Base-by-base conservation (phyloP, 2,797 vertebrate genomes). In the Lacerta agilis region DNA sequence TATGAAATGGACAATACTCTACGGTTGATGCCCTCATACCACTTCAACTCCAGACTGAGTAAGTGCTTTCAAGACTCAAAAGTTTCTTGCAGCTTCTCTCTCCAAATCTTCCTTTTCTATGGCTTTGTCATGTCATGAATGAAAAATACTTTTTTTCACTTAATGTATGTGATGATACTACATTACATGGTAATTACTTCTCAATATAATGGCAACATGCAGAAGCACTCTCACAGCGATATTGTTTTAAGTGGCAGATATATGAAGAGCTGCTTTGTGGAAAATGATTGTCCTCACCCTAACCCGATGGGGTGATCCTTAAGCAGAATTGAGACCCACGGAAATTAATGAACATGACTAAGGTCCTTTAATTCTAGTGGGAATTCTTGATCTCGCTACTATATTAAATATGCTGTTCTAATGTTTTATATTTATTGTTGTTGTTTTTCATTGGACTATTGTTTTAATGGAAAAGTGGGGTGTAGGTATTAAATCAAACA, bases 1-100 rank as follows among this genome's bases (percentile, higher is more conserved):
- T 23, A n/a, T 77, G 64, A 89, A 92, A 87, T 83, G 87, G 75
- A 86, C n/a, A 61, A 25, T 49, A 45, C 58, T 73, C 43, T 23
- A 3, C 11, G 38, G 58, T 2, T 64, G 38, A 45, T 66, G 86
- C 15, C 58, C 18, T 69, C 17, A 33, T 5, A 67, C 6, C 20
- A 41, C 45, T 75, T 55, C 67, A n/a, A 76, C 38, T 88, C 87
- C 13, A 66, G 6, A 36, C 29, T 66, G 38, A 29, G 36, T 43
- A 75, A 75, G 43, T 81, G 36, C 29, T 55, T n/a, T 38, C 9
- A 69, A 80, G 23, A 23, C 23, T 55, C 5, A 75, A 45, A 58
- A 15, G 25, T 58, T n/a, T 81, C 49, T 55, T 33, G 86, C 82
- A 15, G 67, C 89, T 79, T 92, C 71, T 85, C 86, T 41, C 25